A percentile compares a stretch with the other conserved stretches of the same genome.
phyloP scores from a whole-genome alignment of 2,113 vertebrate species.

The Leptobrachium ailaonicum region DNA sequence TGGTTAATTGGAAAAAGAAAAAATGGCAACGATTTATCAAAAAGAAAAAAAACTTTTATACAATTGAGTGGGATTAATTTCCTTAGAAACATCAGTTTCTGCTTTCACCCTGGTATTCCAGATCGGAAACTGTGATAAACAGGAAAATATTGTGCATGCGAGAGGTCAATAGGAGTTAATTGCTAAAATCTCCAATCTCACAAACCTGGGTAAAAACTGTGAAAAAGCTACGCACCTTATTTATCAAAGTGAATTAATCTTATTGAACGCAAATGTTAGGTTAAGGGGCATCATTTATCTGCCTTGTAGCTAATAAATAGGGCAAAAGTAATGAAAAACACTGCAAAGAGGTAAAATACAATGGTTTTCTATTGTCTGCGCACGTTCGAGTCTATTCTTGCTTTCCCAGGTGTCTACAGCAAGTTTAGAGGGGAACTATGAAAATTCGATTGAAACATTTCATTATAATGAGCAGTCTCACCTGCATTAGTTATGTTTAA shows the following conservation, averaged over 20 bases:
- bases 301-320: background rate
- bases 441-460: background rate
- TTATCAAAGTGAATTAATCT: background rate
- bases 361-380: background rate
- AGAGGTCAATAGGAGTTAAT: conserved; percentile 13
- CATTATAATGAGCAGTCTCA: background rate
- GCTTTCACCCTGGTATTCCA: background rate
- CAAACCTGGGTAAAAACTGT: background rate
- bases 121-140: background rate
- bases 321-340: background rate
- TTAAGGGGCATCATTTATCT: background rate
- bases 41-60: background rate
- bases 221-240: background rate
- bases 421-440: background rate
- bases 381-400: too few species aligned
- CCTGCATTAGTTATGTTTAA: background rate
- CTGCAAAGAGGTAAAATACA: background rate
- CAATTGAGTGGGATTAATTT: conserved; percentile 3
- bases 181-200: background rate
- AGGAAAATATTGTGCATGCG: background rate
- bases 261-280: conserved; percentile 5
- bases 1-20: conserved; percentile 5
- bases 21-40: background rate
- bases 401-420: background rate
- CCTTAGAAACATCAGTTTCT: background rate